Conservation (phyloP, 2,888 invertebrate species). For the Oscheius sp. region DNA sequence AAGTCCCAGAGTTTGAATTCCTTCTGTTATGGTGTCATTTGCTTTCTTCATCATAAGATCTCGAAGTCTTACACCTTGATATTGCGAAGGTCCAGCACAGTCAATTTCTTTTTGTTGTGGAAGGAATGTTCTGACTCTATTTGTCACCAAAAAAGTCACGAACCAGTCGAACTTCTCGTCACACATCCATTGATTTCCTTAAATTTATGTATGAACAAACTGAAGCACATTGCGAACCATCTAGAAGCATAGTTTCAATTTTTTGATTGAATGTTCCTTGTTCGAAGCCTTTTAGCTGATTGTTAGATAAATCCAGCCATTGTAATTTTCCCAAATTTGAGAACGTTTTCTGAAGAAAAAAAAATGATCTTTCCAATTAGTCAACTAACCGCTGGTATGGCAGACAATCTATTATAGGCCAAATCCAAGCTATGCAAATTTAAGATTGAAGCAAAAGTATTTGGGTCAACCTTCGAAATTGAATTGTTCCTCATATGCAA, state of each 20-base stretch:
- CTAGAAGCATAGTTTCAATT: constrained; percentile 65
- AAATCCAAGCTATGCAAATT: constrained; percentile 66
- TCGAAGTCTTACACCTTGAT: constrained; percentile 59
- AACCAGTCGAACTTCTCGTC: constrained; percentile 69
- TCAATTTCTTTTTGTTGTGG: constrained; percentile 69
- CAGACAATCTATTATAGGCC: constrained; percentile 82
- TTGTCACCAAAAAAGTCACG: constrained; percentile 54
- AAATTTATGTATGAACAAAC: background rate
- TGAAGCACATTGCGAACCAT: constrained; percentile 54
- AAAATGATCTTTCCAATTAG: constrained; percentile 2
- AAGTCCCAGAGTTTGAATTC: constrained; percentile 31
- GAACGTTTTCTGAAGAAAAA: constrained; percentile 55
- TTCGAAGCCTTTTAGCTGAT: constrained; percentile 59
- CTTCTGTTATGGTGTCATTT: constrained; percentile 59
- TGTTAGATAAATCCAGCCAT: constrained; percentile 70
- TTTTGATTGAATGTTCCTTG: constrained; percentile 60
- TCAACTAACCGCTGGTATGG: constrained; percentile 78
- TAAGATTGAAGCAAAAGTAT: constrained; percentile 59
- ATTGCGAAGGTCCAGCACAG: constrained; percentile 65
- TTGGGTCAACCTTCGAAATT: constrained; percentile 48
- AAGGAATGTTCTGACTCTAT: constrained; percentile 70
- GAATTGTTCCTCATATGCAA: constrained; percentile 65
- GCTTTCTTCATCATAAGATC: constrained; percentile 73
- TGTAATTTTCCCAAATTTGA: constrained; percentile 57
- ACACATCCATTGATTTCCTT: constrained; percentile 68